phyloP scores from a whole-genome alignment of 2,113 vertebrate species.

The Ondatra zibethicus region DNA sequence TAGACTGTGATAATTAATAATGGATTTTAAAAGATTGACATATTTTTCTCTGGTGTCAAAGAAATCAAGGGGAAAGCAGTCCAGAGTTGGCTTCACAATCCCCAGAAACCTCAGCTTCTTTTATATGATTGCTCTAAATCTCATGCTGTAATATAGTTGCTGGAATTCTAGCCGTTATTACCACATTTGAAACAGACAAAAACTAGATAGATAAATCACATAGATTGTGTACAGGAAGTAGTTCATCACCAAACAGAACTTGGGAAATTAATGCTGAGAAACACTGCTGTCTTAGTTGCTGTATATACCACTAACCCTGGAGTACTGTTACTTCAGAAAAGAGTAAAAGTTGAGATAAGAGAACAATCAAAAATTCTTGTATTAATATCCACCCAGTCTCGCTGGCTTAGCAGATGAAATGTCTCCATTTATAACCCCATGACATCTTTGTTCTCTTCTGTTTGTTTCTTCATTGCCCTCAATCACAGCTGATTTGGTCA shows the following conservation, averaged over 20 bases:
- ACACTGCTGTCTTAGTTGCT: neutral
- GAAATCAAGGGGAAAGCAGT: neutral
- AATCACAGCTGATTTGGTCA: neutral
- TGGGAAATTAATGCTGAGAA: neutral
- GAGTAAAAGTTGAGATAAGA: neutral
- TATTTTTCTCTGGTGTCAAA: neutral
- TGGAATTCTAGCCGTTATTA: constrained; percentile 20
- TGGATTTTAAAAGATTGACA: neutral
- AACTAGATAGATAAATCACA: neutral
- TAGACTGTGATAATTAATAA: neutral
- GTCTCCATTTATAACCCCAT: neutral
- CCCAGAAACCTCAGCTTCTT: neutral
- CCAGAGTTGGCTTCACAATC: neutral
- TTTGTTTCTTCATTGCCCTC: constrained; percentile 38
- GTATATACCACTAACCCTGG: neutral
- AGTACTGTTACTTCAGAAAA: constrained; percentile 1
- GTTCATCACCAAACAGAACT: neutral
- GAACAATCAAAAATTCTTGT: neutral
- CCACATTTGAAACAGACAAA: neutral
- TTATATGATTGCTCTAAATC: neutral
- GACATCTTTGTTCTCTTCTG: neutral
- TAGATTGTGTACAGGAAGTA: neutral
- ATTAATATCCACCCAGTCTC: neutral
- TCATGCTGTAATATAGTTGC: neutral
- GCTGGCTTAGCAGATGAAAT: neutral